Base-by-base conservation (phyloP, 2,888 invertebrate genomes). In the Tachina lurida region DNA sequence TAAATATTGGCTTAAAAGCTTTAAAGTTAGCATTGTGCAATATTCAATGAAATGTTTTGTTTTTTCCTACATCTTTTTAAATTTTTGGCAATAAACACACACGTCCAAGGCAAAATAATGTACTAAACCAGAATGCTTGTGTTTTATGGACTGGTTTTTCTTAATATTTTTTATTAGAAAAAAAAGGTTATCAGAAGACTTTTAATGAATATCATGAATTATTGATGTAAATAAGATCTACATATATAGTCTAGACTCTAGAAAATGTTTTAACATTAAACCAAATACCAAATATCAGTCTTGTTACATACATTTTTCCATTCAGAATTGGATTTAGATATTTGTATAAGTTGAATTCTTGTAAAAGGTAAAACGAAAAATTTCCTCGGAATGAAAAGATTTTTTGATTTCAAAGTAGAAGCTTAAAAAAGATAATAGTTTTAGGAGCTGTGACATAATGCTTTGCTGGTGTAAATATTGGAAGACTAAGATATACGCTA, bases 1-100 rank as follows among this genome's bases (percentile, higher is more conserved):
- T 91, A 91, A 91, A 91, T 91, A 90, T 91, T 91, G 91, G 91
- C 91, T 91, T 91, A 91, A 91, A 89, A 91, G 91, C 91, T 91
- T 91, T 91, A 90, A 90, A 91, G 91, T 89, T 90, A 90, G 88
- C 88, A 89, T 89, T 91, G 77, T 77, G 43, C 65, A 81, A 83
- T 60, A 88, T 90, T 89, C 84, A 79, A 58, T 65, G 45, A 60
- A 60, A 17, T 22, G 15, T 70, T 22, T 70, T 19, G 0, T 10
- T 19, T 54, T 41, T 70, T 31, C 4, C 31, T 31, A 3, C 31
- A 31, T 5, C 7, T 31, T 31, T 31, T 70, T n/a, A 78, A 56
- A 47, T 79, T 67, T n/a, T 67, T 68, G 67, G 31, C 31, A 15
- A 60, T 71, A 63, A 17, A 62, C 15, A 70, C 58, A 62, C 15